Evolutionary conservation across 2,113 vertebrate species (phyloP), one percentile per base, ranked within the genome.

Genomic region (Eublepharis macularius): DNA sequence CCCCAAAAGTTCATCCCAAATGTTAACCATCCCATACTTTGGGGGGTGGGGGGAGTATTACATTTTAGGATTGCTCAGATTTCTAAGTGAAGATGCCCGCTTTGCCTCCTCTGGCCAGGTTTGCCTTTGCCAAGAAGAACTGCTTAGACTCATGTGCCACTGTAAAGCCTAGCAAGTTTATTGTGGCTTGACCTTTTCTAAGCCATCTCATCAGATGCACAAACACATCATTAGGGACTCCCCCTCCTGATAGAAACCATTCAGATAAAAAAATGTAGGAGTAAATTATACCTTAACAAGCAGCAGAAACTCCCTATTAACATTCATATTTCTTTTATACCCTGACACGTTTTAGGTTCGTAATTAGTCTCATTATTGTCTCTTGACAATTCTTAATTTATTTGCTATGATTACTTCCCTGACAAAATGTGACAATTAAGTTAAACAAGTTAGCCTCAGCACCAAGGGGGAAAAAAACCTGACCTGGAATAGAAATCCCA

Each of bases 381-480:
- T 84, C 60, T 77, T 84, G 82, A 84, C 69, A 60, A 43, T 54
- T 51, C 43, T 17, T 76, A 68, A 84, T 77, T 84, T 77, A 77
- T 84, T 84, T 77, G 45, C 45, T 68, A 51, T 39, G 36, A 47
- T 84, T 41, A 51, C 68, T 84, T 84, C 47, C 74, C 24, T n/a
- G 80, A 80, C 82, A 88, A 80, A 70, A 65, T 70, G n/a, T 70
- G 63, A 70, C 72, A 87, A 47, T 78, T 41, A 49, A 72, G 21
- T 51, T 78, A 77, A 73, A 87, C 13, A 83, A n/a, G 26, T 51
- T 24, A 65, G n/a, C 74, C 39, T 13, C 26, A 65, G 47, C 70
- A 34, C 41, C 66, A 83, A 63, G 0, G 17, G 43, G 24, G 19
- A 7, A 8, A 21, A 34, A 47, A 36, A 45, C 34, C 39, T 60